A percentile compares a stretch with the other conserved stretches of the same genome.
These are phyloP conservation scores for Drosophila testacea DNA, from an alignment of 2,888 invertebrate species.

Conservation along the genomic window DNA sequence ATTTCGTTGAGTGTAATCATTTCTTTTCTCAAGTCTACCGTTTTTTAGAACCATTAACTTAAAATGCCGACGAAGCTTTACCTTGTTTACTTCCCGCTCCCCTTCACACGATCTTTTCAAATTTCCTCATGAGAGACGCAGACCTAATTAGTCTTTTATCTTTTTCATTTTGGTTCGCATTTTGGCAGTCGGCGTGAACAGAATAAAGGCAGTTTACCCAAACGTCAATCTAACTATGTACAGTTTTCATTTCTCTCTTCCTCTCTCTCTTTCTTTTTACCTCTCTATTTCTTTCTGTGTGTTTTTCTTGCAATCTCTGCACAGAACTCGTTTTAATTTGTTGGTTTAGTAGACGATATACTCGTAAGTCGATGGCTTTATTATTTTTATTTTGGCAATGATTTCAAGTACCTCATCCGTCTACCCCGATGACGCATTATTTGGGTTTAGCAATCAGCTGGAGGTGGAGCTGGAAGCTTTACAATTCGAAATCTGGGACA, in stretches of 20 bases:
- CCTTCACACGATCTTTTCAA: constrained; percentile 13
- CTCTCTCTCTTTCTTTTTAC: constrained; percentile 10
- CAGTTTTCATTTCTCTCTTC: constrained; percentile 26
- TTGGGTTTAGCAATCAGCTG: background rate
- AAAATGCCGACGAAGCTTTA: constrained; percentile 14
- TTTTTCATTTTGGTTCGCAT: constrained; percentile 29
- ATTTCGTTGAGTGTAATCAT: constrained; percentile 27
- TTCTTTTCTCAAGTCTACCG: background rate
- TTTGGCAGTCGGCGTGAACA: constrained; percentile 45
- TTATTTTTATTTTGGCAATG: constrained; percentile 40
- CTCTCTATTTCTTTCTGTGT: constrained; percentile 10
- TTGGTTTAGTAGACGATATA: background rate
- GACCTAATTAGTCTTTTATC: constrained; percentile 64
- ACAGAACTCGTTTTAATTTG: constrained; percentile 41
- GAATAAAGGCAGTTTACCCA: constrained; percentile 24
- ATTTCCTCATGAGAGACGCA: constrained; percentile 27
- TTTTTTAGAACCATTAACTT: constrained; percentile 18
- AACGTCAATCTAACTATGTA: constrained; percentile 41
- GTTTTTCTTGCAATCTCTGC: constrained; percentile 4
- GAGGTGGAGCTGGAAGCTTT: background rate
- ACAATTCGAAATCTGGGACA: constrained; percentile 17
- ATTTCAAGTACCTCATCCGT: constrained; percentile 9
- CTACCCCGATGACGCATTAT: constrained; percentile 26
- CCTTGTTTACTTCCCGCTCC: constrained; percentile 1
- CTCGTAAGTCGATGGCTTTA: constrained; percentile 16